phyloP scores from a whole-genome alignment of 1,140 invertebrate species.

The Nebria ingens region DNA sequence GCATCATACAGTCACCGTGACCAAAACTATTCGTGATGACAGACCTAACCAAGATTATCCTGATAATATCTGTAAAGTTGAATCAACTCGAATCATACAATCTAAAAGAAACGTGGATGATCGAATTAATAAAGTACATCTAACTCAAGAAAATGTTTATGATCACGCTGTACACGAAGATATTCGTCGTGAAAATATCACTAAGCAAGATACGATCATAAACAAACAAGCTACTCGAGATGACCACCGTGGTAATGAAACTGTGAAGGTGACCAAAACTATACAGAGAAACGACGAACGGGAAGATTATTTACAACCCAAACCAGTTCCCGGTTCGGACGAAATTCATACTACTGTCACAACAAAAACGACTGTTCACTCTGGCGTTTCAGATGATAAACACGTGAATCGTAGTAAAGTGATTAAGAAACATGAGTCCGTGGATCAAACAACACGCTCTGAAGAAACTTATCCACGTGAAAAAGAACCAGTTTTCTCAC shows the following conservation, averaged over 20 bases:
- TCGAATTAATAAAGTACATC: not conserved
- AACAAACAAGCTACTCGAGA: not conserved
- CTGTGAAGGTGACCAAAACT: not conserved
- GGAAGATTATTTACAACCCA: not conserved
- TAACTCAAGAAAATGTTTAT: constrained; percentile 3
- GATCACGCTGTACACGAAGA: not conserved
- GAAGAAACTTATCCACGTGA: not conserved
- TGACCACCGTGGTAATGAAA: not conserved
- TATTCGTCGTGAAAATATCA: not conserved
- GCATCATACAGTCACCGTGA: not conserved
- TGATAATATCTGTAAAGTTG: not conserved
- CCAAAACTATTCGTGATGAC: not conserved
- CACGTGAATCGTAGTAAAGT: not conserved
- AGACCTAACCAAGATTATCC: not conserved
- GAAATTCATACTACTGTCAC: not conserved
- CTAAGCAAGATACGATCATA: not conserved
- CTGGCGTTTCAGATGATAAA: constrained; percentile 1
- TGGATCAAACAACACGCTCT: not conserved
- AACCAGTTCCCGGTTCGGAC: not conserved
- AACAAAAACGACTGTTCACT: not conserved
- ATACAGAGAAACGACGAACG: not conserved
- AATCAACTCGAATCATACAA: not conserved
- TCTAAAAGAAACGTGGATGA: not conserved
- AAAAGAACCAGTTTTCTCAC: not conserved
- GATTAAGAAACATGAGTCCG: not conserved